Percentiles rank a stretch among this genome's conserved stretches.
Conservation (phyloP, 2,888 invertebrate species). For the Cephus sareptanus region DNA sequence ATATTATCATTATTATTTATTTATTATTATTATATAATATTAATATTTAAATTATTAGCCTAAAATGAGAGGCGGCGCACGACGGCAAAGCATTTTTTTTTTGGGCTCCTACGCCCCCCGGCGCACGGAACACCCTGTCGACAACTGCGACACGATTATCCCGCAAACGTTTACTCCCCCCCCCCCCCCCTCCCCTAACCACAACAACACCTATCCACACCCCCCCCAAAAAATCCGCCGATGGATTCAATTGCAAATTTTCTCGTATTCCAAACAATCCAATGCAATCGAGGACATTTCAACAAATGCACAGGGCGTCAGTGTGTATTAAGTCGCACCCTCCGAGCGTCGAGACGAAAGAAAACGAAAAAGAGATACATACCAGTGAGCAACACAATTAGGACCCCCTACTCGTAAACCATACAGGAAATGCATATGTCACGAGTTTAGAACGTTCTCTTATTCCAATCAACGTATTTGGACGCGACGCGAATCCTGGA, state of each 20-base stretch:
- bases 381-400: not conserved
- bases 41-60: conserved; percentile 65
- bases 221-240: not conserved
- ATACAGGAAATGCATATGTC: not conserved
- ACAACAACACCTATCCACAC: not conserved
- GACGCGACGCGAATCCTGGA: too few species aligned
- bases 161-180: not conserved
- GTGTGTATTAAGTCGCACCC: not conserved
- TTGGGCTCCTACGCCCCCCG: conserved; percentile 60
- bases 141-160: conserved; percentile 44
- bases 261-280: not conserved
- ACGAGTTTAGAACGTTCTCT: not conserved
- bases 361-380: not conserved
- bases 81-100: conserved; percentile 63
- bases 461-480: not conserved
- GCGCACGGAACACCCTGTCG: conserved; percentile 64
- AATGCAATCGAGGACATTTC: not conserved
- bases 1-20: conserved; percentile 57
- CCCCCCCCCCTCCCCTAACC: not conserved
- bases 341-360: not conserved
- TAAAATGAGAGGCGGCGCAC: conserved; percentile 66
- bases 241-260: not conserved
- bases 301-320: not conserved
- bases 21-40: conserved; percentile 53
- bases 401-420: not conserved